Evolutionary conservation across 2,113 vertebrate genomes (phyloP).

Genomic region (Anolis carolinensis): DNA sequence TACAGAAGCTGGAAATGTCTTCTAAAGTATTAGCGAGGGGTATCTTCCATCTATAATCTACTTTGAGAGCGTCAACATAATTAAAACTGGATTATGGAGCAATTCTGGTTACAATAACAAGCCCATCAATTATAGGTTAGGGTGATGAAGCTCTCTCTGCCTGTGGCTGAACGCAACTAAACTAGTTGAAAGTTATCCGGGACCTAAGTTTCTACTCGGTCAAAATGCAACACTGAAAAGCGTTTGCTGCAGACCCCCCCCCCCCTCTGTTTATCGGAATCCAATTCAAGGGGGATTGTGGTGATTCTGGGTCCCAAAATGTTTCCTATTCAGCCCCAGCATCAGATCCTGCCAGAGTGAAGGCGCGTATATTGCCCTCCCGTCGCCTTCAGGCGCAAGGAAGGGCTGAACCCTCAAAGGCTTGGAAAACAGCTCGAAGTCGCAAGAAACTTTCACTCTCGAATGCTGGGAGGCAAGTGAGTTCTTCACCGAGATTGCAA

Average conservation of each 20-base stretch:
- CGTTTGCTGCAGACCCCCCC: neutral
- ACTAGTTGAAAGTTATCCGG: conserved; percentile 36
- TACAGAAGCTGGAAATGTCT: neutral
- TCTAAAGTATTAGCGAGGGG: neutral
- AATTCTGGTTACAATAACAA: conserved; percentile 1
- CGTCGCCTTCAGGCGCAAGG: neutral
- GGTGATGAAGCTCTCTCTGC: conserved; percentile 45
- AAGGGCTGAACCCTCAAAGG: neutral
- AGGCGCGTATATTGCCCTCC: conserved; percentile 56
- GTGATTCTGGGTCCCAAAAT: conserved; percentile 58
- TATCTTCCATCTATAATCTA: conserved; percentile 38
- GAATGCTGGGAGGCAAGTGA: conserved; percentile 30
- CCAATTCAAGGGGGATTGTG: conserved; percentile 60
- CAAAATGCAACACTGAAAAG: neutral
- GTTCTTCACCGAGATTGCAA: neutral
- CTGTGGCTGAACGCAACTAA: conserved; percentile 28
- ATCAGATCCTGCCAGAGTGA: conserved; percentile 59
- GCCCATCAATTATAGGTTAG: conserved; percentile 25
- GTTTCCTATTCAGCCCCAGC: conserved; percentile 73
- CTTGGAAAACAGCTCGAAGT: neutral
- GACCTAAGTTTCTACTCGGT: conserved; percentile 8
- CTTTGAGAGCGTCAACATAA: neutral
- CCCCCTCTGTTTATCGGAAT: neutral
- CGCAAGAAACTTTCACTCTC: conserved; percentile 31
- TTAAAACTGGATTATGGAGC: conserved; percentile 10